Base-by-base conservation (phyloP, 1,140 invertebrate genomes). In the Musca vetustissima region DNA sequence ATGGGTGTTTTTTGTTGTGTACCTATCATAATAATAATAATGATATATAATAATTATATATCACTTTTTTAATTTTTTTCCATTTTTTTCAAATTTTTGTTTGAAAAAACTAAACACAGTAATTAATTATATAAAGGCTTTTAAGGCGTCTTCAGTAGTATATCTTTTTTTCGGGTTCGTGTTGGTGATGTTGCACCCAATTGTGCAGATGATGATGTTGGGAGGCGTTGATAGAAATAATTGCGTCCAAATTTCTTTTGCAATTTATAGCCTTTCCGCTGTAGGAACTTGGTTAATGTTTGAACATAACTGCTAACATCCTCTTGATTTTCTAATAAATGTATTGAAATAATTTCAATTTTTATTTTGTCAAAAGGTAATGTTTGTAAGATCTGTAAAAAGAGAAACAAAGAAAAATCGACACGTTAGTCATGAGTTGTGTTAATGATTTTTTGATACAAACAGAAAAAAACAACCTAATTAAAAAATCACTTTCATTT, bases 321-420 rank as follows among this genome's bases (percentile, higher is more conserved):
- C 67, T 82, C 80, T 36, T 78, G 74, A 69, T 81, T 75, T 67
- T 82, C 80, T 66, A 77, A 71, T 73, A 83, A 73, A 74, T 83
- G 81, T 73, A 83, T 82, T 70, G 81, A 80, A 69, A 86, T 86
- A 32, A 86, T 74, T 70, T 85, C 79, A 70, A 86, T 84, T 72
- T 81, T 80, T 15, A 86, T 81, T 71, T 81, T 77, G 68, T 85
- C 81, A 69, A 85, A 85, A 25, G 85, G 85, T 71, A 86, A 75
- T 55, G 85, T 86, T 78, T 85, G 84, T 69, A 86, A 72, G 48
- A 86, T 84, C 77, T 86, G 73, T 69, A 72, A 68, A n/a, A n/a
- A 15, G 1, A 2, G 1, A 13, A 3, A 53, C 48, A 52, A 24
- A 52, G 49, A 36, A 64, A 14, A 21, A 9, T 36, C 11, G 55